Evolutionary conservation across 2,113 vertebrate species (phyloP).

Genomic region (Xiphorhynchus elegans): DNA sequence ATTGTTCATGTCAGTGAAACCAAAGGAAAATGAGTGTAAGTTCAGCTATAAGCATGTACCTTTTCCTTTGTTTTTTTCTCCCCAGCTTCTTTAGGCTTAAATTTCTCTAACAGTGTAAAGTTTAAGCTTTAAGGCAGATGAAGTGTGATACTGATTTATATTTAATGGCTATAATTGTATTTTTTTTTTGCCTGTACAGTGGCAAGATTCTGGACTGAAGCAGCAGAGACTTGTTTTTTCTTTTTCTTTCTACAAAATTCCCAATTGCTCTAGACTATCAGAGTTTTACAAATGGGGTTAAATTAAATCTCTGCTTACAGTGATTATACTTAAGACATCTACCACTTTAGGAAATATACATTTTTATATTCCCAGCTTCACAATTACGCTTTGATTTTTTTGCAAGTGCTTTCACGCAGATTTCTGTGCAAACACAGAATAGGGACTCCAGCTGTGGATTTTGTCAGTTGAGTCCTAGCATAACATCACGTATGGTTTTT

Average conservation of each 20-base stretch:
- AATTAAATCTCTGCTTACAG: constrained; percentile 19
- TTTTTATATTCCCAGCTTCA: constrained; percentile 15
- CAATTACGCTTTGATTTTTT: constrained; percentile 31
- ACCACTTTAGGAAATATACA: background rate
- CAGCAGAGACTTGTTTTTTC: background rate
- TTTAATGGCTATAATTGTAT: background rate
- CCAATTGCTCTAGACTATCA: background rate
- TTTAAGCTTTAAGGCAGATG: background rate
- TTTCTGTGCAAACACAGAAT: background rate
- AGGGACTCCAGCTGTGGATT: background rate
- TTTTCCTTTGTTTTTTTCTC: background rate
- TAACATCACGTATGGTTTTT: background rate
- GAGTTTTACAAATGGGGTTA: background rate
- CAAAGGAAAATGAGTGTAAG: background rate
- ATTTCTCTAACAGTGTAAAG: background rate
- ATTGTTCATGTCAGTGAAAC: background rate
- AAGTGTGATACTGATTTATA: background rate
- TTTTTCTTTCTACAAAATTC: background rate
- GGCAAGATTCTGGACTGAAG: background rate
- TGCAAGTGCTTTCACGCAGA: background rate
- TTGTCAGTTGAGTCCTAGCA: background rate
- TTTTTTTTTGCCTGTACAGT: background rate
- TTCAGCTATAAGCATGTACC: background rate
- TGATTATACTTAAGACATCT: constrained; percentile 12
- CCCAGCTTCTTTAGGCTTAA: background rate